Evolutionary conservation across 2,797 vertebrate species (phyloP).

Genomic region (Australoheros facetus): DNA sequence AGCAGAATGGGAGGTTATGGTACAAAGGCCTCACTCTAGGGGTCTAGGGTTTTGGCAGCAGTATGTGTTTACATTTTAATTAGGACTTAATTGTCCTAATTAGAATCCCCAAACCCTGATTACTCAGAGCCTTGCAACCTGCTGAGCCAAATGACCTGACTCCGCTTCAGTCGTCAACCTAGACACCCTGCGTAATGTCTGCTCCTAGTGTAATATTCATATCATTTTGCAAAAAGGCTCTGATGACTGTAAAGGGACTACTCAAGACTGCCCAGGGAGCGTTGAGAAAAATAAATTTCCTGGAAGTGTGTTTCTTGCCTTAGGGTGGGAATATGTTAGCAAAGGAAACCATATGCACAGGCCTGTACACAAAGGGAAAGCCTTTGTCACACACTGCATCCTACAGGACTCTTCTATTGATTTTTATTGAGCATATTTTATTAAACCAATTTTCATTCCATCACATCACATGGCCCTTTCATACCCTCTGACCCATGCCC

Average conservation of each 20-base stretch:
- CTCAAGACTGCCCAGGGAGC: constrained; percentile 48
- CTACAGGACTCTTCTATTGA: constrained; percentile 43
- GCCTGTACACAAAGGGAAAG: constrained; percentile 11
- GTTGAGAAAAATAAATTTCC: constrained; percentile 57
- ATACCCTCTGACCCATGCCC: neutral
- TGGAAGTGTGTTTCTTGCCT: constrained; percentile 58
- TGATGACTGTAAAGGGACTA: constrained; percentile 62
- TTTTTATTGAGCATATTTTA: constrained; percentile 51
- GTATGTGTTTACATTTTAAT: constrained; percentile 75
- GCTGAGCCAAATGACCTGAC: constrained; percentile 67
- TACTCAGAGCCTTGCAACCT: constrained; percentile 67
- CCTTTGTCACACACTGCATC: constrained; percentile 42
- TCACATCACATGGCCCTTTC: constrained; percentile 22
- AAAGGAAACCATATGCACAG: constrained; percentile 43
- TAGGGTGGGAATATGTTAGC: constrained; percentile 43
- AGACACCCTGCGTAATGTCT: constrained; percentile 32
- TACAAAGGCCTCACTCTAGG: constrained; percentile 70
- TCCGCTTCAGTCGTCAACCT: constrained; percentile 53
- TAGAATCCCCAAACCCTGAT: constrained; percentile 74
- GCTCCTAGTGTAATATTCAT: constrained; percentile 54
- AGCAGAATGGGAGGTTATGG: constrained; percentile 58
- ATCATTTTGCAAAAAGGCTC: constrained; percentile 52
- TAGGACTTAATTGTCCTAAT: constrained; percentile 79
- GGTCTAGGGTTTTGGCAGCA: constrained; percentile 70
- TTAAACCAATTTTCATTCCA: constrained; percentile 46